Evolutionary conservation across 2,113 vertebrate genomes (phyloP).

Genomic region (Tringa solitaria): DNA sequence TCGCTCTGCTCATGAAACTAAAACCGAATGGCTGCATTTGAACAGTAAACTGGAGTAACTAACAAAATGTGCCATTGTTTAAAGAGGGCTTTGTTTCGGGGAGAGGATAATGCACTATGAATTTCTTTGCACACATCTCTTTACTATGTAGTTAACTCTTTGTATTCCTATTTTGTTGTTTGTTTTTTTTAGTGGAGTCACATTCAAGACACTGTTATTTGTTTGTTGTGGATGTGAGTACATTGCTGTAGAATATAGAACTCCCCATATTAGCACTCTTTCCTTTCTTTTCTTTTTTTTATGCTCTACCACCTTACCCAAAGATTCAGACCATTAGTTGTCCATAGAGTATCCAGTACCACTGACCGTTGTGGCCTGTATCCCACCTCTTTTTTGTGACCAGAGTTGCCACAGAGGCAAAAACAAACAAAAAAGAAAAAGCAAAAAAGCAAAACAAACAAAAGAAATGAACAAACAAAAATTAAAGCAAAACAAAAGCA

Average conservation of each 20-base stretch:
- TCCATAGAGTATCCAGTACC: conserved; percentile 73
- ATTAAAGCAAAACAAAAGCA: conserved; percentile 78
- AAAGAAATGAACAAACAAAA: conserved; percentile 74
- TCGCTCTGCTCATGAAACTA: conserved; percentile 67
- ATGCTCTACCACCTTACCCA: conserved; percentile 93
- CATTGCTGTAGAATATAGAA: conserved; percentile 89
- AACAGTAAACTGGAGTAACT: conserved; percentile 67
- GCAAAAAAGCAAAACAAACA: conserved; percentile 55
- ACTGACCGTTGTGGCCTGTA: conserved; percentile 78
- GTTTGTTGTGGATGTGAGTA: conserved; percentile 98
- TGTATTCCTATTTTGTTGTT: conserved; percentile 94
- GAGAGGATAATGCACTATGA: conserved; percentile 75
- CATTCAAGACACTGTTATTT: conserved; percentile 96
- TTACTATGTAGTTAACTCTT: conserved; percentile 88
- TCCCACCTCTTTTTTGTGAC: conserved; percentile 79
- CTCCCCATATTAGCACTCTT: conserved; percentile 91
- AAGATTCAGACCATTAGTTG: conserved; percentile 80
- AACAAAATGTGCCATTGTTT: conserved; percentile 66
- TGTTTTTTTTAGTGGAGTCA: conserved; percentile 96
- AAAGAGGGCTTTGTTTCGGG: conserved; percentile 72
- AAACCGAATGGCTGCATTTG: conserved; percentile 70
- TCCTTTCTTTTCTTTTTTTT: conserved; percentile 92
- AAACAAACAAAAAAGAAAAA: conserved; percentile 75
- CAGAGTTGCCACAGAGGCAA: conserved; percentile 78
- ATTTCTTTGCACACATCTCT: conserved; percentile 83